Evolutionary conservation across 1,140 invertebrate species (phyloP), one percentile per base, ranked within the genome.

Genomic region (Kradibia gibbosae): DNA sequence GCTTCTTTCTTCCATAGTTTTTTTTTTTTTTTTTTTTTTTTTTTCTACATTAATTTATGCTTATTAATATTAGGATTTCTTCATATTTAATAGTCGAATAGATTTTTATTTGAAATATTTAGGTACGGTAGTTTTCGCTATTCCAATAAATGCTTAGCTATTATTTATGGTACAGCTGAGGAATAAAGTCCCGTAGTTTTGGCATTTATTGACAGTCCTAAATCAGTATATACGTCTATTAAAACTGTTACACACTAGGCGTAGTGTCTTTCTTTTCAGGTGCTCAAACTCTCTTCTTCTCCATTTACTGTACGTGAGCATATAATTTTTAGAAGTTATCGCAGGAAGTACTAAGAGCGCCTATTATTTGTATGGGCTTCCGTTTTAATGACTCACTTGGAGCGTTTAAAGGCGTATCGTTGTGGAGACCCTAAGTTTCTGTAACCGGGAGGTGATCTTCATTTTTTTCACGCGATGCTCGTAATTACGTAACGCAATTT

Each of bases 401-500:
- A 10, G 57, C 57, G n/a, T 60, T 45, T 8, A 60, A 28, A 28
- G 13, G 0, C 1, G 57, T 13, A 3, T 60, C 25, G 57, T 25
- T n/a, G 53, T 3, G 53, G 1, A 55, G 25, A 55, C 0, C 2
- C 22, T 4, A 55, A 55, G 11, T n/a, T 55, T 20, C 17, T 55
- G 17, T 10, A 5, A 17, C 20, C 17, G 22, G 3, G 25, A 60
- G 57, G 57, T 25, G 57, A 31, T 60, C n/a, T 60, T 60, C 31
- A n/a, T 60, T 60, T 11, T 11, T 31, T 45, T 20, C 4, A 25
- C 31, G n/a, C 31, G 57, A 60, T 13, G 57, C 13, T 7, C 57
- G 31, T 60, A n/a, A 25, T 60, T 60, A 60, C 57, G n/a, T 60
- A 28, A 60, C 57, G 57, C 31, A 60, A 60, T 60, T 60, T n/a